Percentiles rank a stretch among this genome's conserved stretches.
Conservation (phyloP, 2,113 vertebrate genomes). For the Phocoena phocoena region DNA sequence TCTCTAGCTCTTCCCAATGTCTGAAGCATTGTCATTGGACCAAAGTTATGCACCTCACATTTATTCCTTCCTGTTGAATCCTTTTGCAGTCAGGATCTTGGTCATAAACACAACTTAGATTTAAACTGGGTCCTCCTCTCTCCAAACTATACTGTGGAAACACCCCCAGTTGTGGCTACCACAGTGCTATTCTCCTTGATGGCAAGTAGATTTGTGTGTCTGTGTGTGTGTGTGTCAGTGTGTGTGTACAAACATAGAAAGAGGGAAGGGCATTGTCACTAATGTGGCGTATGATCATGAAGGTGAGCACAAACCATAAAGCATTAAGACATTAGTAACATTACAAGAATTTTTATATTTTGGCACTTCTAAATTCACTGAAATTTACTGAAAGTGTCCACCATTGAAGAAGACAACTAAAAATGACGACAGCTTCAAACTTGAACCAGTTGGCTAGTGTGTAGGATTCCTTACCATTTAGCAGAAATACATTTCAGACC, state of each 20-base stretch:
- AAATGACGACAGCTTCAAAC: neutral
- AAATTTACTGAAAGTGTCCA: neutral
- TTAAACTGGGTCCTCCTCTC: neutral
- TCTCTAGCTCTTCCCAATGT: neutral
- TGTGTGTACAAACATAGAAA: neutral
- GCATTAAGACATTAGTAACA: neutral
- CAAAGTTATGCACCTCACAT: neutral
- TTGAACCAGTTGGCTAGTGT: neutral
- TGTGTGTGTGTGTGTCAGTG: neutral
- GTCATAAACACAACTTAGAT: neutral
- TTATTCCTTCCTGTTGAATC: neutral
- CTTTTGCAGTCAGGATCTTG: neutral
- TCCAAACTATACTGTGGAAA: neutral
- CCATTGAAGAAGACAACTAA: neutral
- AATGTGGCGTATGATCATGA: neutral
- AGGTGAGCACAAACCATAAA: neutral
- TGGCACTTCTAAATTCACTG: neutral
- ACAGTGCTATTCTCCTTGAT: neutral
- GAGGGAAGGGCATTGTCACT: neutral
- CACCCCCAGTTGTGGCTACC: fast-evolving
- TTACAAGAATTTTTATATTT: neutral
- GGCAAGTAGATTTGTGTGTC: neutral
- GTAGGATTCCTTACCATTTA: neutral
- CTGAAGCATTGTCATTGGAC: neutral
- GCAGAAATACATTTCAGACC: neutral